Evolutionary conservation across 2,888 invertebrate genomes (phyloP).

Genomic region (Sminthurinus aureus): DNA sequence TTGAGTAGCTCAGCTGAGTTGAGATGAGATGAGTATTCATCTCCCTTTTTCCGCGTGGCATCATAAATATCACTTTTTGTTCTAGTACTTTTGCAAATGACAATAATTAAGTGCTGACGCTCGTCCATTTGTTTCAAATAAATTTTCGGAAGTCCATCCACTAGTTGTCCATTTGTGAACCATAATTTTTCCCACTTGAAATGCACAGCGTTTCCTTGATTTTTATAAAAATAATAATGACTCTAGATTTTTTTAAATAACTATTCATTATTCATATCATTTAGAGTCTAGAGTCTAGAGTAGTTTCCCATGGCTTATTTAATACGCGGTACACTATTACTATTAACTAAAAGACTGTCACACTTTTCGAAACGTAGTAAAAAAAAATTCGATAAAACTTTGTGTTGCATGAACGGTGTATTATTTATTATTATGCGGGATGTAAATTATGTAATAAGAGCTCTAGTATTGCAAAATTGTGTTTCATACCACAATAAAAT

Average conservation of each 20-base stretch:
- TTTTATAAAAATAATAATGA: constrained; percentile 16
- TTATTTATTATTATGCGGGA: too few relatives aligned
- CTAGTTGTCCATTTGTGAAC: neutral
- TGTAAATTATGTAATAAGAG: too few relatives aligned
- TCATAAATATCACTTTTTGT: constrained; percentile 22
- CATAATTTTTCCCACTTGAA: neutral
- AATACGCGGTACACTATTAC: too few relatives aligned
- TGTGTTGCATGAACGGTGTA: too few relatives aligned
- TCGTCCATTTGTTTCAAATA: neutral
- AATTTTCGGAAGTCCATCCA: neutral
- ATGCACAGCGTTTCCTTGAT: neutral
- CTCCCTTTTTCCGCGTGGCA: constrained; percentile 13
- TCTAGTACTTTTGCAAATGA: constrained; percentile 41
- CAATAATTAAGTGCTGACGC: constrained; percentile 43
- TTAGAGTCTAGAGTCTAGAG: too few relatives aligned
- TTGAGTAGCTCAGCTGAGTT: neutral
- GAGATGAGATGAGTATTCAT: neutral
- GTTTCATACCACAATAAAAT: too few relatives aligned
- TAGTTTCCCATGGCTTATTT: neutral
- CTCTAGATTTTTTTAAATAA: neutral
- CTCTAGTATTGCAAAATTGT: too few relatives aligned
- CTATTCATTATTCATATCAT: neutral
- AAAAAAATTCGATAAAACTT: too few relatives aligned
- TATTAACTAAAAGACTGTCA: too few relatives aligned
- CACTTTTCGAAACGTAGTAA: too few relatives aligned